phyloP scores from a whole-genome alignment of 2,888 invertebrate genomes.

The Agrochola lychnidis region DNA sequence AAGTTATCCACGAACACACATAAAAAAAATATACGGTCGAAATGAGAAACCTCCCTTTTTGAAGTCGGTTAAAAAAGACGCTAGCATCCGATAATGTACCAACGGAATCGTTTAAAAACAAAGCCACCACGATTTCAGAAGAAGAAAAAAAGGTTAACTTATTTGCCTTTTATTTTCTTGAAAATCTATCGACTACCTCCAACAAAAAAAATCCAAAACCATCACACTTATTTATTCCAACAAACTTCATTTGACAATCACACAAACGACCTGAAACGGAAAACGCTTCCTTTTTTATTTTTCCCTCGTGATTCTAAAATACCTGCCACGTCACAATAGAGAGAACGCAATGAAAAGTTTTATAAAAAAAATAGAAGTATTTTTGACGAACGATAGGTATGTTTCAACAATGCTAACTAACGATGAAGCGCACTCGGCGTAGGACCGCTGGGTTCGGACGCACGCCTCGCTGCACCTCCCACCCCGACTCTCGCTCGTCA shows the following conservation, averaged over 20 bases:
- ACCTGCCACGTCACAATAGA: slow-evolving; percentile 46
- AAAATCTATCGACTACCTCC: neutral
- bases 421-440: slow-evolving; percentile 49
- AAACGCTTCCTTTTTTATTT: slow-evolving; percentile 28
- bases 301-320: slow-evolving; percentile 46
- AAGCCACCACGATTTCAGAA: neutral
- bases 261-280: slow-evolving; percentile 1
- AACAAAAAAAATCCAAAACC: neutral
- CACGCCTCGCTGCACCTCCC: slow-evolving; percentile 59
- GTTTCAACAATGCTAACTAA: slow-evolving; percentile 69
- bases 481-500: slow-evolving; percentile 45
- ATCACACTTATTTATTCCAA: slow-evolving; percentile 1
- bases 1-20: too few relatives aligned
- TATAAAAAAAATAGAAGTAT: slow-evolving; percentile 53
- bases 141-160: neutral
- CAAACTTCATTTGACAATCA: slow-evolving; percentile 16
- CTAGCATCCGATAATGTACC: too few relatives aligned
- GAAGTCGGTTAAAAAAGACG: too few relatives aligned
- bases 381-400: slow-evolving; percentile 53
- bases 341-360: slow-evolving; percentile 64
- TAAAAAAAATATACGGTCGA: too few relatives aligned
- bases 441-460: slow-evolving; percentile 22
- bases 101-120: neutral
- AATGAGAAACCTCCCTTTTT: too few relatives aligned
- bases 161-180: too few relatives aligned